A percentile compares a stretch with the other conserved stretches of the same genome.
Evolutionary conservation across 2,113 vertebrate genomes (phyloP).

Genomic region (Macrotis lagotis): DNA sequence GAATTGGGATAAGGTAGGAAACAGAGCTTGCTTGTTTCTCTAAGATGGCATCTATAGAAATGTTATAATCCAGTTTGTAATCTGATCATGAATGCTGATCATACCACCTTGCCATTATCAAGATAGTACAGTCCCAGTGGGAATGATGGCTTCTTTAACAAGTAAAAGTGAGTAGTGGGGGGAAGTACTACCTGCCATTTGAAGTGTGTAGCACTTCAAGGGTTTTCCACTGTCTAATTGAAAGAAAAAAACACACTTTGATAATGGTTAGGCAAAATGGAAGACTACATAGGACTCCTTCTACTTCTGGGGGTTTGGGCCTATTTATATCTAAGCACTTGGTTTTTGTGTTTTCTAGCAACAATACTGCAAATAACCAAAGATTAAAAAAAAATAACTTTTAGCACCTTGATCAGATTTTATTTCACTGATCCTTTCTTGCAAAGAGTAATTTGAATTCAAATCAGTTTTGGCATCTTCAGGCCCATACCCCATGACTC

Average conservation of each 20-base stretch:
- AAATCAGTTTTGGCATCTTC: neutral
- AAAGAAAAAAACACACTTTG: neutral
- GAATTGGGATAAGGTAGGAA: neutral
- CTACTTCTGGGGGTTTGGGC: conserved; percentile 22
- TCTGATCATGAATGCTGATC: neutral
- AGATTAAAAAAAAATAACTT: conserved; percentile 17
- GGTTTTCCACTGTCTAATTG: conserved; percentile 2
- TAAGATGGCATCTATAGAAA: neutral
- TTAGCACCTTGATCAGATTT: neutral
- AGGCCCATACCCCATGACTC: neutral
- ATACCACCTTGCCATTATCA: neutral
- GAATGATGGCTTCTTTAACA: neutral
- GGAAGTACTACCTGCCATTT: neutral
- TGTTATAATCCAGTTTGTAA: conserved; percentile 26
- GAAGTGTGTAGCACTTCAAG: neutral
- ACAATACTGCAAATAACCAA: conserved; percentile 16
- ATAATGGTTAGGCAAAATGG: neutral
- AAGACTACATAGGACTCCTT: neutral
- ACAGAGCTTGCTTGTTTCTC: neutral
- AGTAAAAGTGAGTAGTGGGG: neutral
- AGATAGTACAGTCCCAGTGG: neutral
- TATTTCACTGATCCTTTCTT: neutral
- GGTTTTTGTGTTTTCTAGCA: neutral
- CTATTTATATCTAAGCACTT: neutral
- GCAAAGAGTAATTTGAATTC: conserved; percentile 20